Conservation (phyloP, 2,113 vertebrate species). For the Gavialis gangeticus region DNA sequence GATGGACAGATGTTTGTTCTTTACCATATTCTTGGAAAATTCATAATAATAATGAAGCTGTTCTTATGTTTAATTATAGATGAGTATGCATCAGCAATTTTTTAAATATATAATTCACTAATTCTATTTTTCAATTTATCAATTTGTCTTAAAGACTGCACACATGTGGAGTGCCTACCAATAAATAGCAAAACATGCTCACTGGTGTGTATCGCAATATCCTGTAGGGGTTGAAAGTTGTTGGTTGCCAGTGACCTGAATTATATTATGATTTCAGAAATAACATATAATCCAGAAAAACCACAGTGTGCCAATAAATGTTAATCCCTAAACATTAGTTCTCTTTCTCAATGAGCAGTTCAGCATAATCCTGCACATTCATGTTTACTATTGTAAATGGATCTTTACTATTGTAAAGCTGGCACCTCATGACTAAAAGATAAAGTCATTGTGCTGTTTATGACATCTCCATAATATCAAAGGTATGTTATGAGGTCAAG, state of each 20-base stretch:
- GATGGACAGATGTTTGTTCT: not conserved
- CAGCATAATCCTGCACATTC: conserved; percentile 3
- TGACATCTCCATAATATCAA: conserved; percentile 26
- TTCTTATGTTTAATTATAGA: not conserved
- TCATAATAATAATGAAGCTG: not conserved
- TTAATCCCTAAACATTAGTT: not conserved
- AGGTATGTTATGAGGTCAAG: conserved; percentile 21
- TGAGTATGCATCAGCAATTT: not conserved
- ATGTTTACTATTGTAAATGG: not conserved
- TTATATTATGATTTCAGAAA: conserved; percentile 21
- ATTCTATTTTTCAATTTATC: not conserved
- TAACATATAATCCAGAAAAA: not conserved
- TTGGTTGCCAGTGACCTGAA: conserved; percentile 29
- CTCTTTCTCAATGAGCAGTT: not conserved
- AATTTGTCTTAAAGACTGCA: not conserved
- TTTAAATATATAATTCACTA: not conserved
- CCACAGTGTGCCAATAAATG: not conserved
- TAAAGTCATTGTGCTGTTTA: conserved; percentile 17
- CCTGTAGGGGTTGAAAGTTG: not conserved
- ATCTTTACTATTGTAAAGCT: not conserved
- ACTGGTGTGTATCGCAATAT: not conserved
- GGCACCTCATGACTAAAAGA: not conserved
- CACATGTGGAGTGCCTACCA: not conserved
- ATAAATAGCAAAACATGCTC: not conserved
- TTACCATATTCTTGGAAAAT: not conserved